A percentile compares a stretch with the other conserved stretches of the same genome.
Evolutionary conservation across 2,113 vertebrate species (phyloP).

Genomic region (Oncorhynchus tshawytscha): DNA sequence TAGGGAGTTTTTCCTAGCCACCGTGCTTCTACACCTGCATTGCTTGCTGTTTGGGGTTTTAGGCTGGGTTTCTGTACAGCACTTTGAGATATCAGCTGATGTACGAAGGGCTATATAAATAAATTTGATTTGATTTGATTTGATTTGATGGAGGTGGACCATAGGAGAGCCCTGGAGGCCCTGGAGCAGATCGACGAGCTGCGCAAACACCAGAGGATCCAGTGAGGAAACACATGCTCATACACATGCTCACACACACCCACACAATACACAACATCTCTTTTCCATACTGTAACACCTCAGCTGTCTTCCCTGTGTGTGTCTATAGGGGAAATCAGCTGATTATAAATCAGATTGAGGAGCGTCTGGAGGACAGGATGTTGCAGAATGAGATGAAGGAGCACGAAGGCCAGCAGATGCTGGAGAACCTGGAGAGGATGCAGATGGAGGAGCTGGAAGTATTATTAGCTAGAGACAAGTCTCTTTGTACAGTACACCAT

Average conservation of each 20-base stretch:
- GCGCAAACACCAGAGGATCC: constrained; percentile 74
- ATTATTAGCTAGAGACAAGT: constrained; percentile 1
- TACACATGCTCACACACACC: neutral
- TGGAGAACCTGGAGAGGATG: constrained; percentile 70
- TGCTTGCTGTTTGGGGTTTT: no score
- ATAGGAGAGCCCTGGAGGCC: constrained; percentile 71
- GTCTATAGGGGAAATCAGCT: constrained; percentile 75
- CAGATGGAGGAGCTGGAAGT: constrained; percentile 82
- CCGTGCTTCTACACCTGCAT: no score
- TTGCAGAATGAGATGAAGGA: constrained; percentile 72
- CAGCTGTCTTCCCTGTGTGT: neutral
- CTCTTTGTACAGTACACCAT: neutral
- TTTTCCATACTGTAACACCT: neutral
- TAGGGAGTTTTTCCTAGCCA: no score
- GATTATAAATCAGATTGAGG: constrained; percentile 80
- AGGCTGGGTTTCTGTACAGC: no score
- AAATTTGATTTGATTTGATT: no score
- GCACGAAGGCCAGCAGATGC: constrained; percentile 75
- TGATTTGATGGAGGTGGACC: constrained; percentile 86
- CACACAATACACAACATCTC: neutral
- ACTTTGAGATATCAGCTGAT: no score
- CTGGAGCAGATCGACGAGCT: constrained; percentile 72
- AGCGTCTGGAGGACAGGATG: constrained; percentile 68
- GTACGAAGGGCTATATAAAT: no score
- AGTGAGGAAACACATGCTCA: constrained; percentile 35